Evolutionary conservation across 2,113 vertebrate species (phyloP).

Genomic region (Rhizomys pruinosus): DNA sequence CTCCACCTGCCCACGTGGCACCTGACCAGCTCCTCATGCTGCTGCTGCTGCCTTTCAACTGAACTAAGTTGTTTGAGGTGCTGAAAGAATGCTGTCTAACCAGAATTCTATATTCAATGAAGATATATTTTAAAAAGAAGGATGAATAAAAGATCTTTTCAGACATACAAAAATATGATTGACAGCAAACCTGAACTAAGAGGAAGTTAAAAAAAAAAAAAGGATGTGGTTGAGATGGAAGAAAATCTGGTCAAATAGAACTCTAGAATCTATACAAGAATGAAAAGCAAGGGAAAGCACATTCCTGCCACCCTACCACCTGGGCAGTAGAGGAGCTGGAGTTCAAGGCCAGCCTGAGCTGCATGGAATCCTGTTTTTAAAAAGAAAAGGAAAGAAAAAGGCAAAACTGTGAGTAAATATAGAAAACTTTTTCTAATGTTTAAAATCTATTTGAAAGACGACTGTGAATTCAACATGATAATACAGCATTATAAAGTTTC

Average conservation of each 20-base stretch:
- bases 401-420: not conserved
- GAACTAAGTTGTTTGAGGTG: not conserved
- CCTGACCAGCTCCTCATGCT: fast-evolving
- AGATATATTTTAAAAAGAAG: not conserved
- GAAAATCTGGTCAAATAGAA: not conserved
- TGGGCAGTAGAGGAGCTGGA: too few species aligned
- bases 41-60: too few species aligned
- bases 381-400: not conserved
- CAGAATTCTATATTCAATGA: not conserved
- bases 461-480: not conserved
- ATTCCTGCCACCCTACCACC: too few species aligned
- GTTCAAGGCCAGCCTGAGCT: too few species aligned
- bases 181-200: not conserved
- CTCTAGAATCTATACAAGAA: not conserved
- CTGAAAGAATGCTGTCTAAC: not conserved
- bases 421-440: not conserved
- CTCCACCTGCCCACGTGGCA: not conserved
- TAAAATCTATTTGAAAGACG: not conserved
- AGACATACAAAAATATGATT: not conserved
- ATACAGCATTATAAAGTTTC: not conserved
- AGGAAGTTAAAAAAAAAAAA: not conserved
- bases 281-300: not conserved
- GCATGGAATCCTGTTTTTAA: too few species aligned
- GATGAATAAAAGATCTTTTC: not conserved
- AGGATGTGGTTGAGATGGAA: not conserved